Evolutionary conservation across 2,888 invertebrate species (phyloP), one percentile per base, ranked within the genome.

Genomic region (Polymixis flavicincta): DNA sequence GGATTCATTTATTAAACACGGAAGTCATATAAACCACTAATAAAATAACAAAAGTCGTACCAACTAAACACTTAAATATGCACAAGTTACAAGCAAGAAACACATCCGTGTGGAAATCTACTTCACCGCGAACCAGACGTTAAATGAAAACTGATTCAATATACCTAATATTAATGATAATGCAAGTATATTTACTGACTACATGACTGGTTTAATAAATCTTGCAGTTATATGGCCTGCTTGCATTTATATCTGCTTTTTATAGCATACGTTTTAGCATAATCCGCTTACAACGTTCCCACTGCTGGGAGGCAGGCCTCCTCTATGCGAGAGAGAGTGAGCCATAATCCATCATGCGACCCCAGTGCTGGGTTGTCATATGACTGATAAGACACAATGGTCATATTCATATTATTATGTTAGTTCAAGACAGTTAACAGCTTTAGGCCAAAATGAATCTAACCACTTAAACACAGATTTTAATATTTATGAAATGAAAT

Each of bases 141-240:
- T 74, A 74, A 63, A 74, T 74, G 45, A 63, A 32, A 48, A 63
- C 48, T 9, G 17, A 74, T 74, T 73, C 52, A 73, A 45, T 73
- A 45, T 61, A n/a, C n/a, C n/a, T n/a, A 37, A 37, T 37, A 37
- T 37, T 37, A 37, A 37, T 37, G 37, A 37, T 6, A 37, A 37
- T 37, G 28, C 50, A 50, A 52, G 11, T 28, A 42, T 71, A 71
- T 37, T 37, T 66, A n/a, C n/a, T n/a, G n/a, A n/a, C n/a, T n/a
- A 9, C 11, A 25, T 37, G 22, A 66, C 37, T 19, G 25, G 22
- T 11, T 48, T 14, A 1, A 71, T 28, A 17, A 71, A 50, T 42
- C 17, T 28, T 37, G 14, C 32, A 17, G n/a, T 11, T 45, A n/a
- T 11, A 50, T n/a, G 71, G 17, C n/a, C 19, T 37, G 25, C 17